Evolutionary conservation across 2,888 invertebrate genomes (phyloP).

Genomic region (Drosophila nr. perissopoda): DNA sequence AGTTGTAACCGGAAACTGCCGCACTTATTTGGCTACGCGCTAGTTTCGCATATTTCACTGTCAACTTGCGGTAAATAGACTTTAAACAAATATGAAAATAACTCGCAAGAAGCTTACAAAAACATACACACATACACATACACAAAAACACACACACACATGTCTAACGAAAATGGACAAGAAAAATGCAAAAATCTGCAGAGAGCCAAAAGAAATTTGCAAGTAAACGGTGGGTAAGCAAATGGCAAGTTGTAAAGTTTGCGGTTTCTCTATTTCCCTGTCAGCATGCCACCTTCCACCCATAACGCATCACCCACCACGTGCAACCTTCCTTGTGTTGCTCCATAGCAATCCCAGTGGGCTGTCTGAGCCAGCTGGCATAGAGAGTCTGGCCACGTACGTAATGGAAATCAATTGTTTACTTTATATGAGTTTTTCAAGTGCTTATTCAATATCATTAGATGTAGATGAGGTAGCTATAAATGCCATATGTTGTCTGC

Average conservation of each 20-base stretch:
- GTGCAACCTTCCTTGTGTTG: not conserved
- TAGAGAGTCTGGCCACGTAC: constrained; percentile 54
- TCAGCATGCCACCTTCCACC: constrained; percentile 32
- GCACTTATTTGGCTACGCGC: constrained; percentile 80
- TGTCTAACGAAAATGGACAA: constrained; percentile 51
- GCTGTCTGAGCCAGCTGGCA: constrained; percentile 19
- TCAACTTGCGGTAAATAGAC: constrained; percentile 80
- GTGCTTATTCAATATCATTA: constrained; percentile 80
- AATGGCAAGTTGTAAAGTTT: constrained; percentile 76
- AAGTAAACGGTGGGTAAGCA: constrained; percentile 75
- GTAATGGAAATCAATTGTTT: constrained; percentile 79
- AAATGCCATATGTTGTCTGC: constrained; percentile 38
- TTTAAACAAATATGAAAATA: constrained; percentile 80
- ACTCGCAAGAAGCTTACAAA: constrained; percentile 63
- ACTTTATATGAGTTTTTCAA: constrained; percentile 79
- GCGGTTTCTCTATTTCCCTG: constrained; percentile 49
- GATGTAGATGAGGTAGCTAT: constrained; percentile 61
- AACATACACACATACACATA: constrained; percentile 10
- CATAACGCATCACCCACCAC: not conserved
- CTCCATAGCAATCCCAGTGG: constrained; percentile 21
- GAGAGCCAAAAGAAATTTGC: constrained; percentile 67
- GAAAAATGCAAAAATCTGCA: constrained; percentile 64
- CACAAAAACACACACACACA: not conserved
- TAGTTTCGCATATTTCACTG: constrained; percentile 80
- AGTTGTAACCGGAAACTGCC: constrained; percentile 80